Evolutionary conservation across 2,113 vertebrate species (phyloP).

Genomic region (Atractosteus spatula): DNA sequence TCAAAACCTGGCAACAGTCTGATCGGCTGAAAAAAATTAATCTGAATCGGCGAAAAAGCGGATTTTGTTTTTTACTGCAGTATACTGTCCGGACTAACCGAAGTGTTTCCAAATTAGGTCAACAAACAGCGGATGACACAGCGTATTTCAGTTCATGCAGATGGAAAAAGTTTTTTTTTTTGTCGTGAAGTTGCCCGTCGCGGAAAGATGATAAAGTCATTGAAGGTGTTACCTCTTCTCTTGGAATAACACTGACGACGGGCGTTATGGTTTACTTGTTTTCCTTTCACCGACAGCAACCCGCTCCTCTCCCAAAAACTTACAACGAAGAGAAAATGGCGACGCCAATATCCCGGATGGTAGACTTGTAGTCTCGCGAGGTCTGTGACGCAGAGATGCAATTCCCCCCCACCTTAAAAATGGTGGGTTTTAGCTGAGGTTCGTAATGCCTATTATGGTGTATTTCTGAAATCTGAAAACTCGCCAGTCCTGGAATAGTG

Average conservation of each 20-base stretch:
- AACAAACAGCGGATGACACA: slow-evolving; percentile 7
- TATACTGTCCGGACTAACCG: not conserved
- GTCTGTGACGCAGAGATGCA: not conserved
- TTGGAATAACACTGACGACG: not conserved
- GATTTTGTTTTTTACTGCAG: not conserved
- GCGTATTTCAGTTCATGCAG: not conserved
- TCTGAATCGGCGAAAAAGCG: too few species aligned
- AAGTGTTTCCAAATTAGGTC: too few species aligned
- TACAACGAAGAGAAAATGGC: not conserved
- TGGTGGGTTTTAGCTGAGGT: too few species aligned
- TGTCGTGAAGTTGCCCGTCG: not conserved
- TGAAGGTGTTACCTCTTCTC: not conserved
- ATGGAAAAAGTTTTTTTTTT: not conserved
- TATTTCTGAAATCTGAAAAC: too few species aligned
- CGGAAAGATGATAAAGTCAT: not conserved
- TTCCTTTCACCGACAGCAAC: not conserved
- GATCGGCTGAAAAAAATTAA: too few species aligned
- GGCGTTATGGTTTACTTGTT: not conserved
- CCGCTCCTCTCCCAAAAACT: not conserved
- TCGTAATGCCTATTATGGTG: too few species aligned
- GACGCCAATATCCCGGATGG: not conserved
- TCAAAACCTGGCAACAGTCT: too few species aligned
- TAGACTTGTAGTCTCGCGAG: slow-evolving; percentile 10
- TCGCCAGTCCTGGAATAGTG: too few species aligned
- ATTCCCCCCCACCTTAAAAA: too few species aligned